Conservation (phyloP, 1,140 invertebrate species). For the Drosophila tropicalis region DNA sequence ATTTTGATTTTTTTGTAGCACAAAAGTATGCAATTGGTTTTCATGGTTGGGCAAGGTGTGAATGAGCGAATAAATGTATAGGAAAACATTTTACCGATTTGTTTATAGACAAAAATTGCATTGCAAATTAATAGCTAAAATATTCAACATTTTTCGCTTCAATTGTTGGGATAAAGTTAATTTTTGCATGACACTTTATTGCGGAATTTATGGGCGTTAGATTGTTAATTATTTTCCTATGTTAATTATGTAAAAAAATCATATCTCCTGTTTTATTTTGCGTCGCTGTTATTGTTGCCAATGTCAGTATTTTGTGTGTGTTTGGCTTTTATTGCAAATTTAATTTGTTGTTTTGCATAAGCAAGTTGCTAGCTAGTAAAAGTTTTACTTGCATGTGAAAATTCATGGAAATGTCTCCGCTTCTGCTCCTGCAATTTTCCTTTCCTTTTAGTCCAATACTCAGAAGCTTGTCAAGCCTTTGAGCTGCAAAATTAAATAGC, state of each 20-base stretch:
- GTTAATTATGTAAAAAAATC: slow-evolving; percentile 33
- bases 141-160: slow-evolving; percentile 3
- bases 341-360: slow-evolving; percentile 63
- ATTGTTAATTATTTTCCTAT: slow-evolving; percentile 12
- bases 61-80: slow-evolving; percentile 27
- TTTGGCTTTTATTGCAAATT: slow-evolving; percentile 29
- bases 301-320: not conserved
- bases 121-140: slow-evolving; percentile 19
- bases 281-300: slow-evolving; percentile 4
- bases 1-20: slow-evolving; percentile 51
- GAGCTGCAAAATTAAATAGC: slow-evolving; percentile 78
- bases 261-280: no score
- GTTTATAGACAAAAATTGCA: slow-evolving; percentile 14
- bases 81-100: slow-evolving; percentile 37
- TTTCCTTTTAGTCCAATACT: slow-evolving; percentile 20
- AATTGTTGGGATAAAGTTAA: slow-evolving; percentile 11
- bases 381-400: slow-evolving; percentile 39
- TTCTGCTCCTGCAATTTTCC: not conserved
- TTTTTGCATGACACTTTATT: slow-evolving; percentile 8
- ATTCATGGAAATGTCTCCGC: slow-evolving; percentile 42
- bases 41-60: slow-evolving; percentile 49
- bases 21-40: slow-evolving; percentile 71
- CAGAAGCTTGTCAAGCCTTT: slow-evolving; percentile 70
- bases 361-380: slow-evolving; percentile 45
- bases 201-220: slow-evolving; percentile 14